Evolutionary conservation across 2,113 vertebrate genomes (phyloP).

Genomic region (Pelecanoides urinatrix): DNA sequence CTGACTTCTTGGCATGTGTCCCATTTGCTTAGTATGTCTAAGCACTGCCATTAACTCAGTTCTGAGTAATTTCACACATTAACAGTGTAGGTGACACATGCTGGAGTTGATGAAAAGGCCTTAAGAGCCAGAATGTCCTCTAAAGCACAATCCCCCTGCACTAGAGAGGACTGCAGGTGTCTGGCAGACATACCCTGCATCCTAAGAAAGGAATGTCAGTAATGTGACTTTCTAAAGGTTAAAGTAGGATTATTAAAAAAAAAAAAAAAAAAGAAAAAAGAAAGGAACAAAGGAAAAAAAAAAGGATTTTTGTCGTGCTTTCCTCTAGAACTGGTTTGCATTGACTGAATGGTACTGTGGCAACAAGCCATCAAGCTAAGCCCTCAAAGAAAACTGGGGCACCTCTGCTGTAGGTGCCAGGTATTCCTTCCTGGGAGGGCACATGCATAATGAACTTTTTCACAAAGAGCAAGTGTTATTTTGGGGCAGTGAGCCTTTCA

Average conservation of each 20-base stretch:
- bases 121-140: neutral
- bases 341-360: neutral
- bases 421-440: neutral
- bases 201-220: neutral
- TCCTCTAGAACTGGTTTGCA: neutral
- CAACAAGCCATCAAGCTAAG: neutral
- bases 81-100: neutral
- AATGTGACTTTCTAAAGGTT: neutral
- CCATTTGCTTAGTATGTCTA: neutral
- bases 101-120: neutral
- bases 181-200: neutral
- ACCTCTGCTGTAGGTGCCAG: neutral
- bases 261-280: neutral
- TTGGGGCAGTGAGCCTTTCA: neutral
- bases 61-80: constrained; percentile 5
- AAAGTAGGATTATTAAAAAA: neutral
- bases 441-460: neutral
- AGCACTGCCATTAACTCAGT: neutral
- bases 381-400: neutral
- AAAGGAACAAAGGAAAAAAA: accelerated
- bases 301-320: neutral
- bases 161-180: neutral
- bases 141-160: neutral
- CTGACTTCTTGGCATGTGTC: neutral
- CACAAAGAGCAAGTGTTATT: neutral